These are phyloP conservation scores for Chinchilla lanigera DNA, from an alignment of 2,113 vertebrate genomes.

Conservation along the genomic window DNA sequence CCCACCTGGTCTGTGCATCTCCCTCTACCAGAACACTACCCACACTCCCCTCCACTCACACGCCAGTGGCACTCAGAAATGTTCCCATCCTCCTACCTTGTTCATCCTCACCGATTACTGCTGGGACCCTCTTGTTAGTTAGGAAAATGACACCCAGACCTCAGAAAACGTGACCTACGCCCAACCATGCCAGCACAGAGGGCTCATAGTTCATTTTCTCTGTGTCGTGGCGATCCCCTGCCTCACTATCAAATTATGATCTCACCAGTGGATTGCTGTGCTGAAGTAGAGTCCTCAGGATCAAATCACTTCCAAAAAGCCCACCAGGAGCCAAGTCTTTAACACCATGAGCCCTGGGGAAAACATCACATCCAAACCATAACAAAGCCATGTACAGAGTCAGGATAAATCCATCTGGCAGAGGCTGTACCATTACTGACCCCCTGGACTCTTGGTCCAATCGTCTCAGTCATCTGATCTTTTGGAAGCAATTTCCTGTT, in stretches of 20 bases:
- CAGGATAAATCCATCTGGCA: not conserved
- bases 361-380: not conserved
- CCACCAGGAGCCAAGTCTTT: not conserved
- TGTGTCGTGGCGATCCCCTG: too few relatives aligned
- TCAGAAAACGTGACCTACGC: not conserved
- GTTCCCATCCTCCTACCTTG: not conserved
- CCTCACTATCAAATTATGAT: not conserved
- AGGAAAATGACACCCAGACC: not conserved
- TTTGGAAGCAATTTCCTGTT: slow-evolving; percentile 70
- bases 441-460: slow-evolving; percentile 16
- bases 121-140: not conserved
- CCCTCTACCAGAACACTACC: not conserved
- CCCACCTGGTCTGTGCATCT: not conserved
- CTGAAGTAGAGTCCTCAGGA: not conserved
- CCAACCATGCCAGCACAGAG: not conserved
- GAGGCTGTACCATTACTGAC: slow-evolving; percentile 37
- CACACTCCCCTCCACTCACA: not conserved
- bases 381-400: not conserved
- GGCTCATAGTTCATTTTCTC: not conserved
- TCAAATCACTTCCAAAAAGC: not conserved
- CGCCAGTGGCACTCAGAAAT: not conserved
- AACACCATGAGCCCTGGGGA: not conserved
- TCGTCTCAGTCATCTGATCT: slow-evolving; percentile 65
- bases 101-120: not conserved
- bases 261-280: not conserved